phyloP scores from a whole-genome alignment of 2,888 invertebrate genomes.

The Drosophila multiciliata region DNA sequence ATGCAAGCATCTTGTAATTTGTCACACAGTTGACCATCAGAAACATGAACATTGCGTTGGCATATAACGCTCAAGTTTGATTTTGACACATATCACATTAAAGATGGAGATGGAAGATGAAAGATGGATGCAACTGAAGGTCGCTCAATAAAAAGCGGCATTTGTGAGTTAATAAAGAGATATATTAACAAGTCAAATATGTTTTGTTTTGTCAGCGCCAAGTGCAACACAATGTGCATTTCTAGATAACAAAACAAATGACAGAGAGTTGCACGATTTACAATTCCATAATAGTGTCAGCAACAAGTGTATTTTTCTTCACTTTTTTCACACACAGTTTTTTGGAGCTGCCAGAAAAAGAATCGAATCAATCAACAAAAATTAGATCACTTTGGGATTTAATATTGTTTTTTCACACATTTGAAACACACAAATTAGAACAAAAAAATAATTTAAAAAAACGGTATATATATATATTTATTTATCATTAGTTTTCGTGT shows the following conservation, averaged over 20 bases:
- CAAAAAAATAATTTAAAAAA: slow-evolving; percentile 13
- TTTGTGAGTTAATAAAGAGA: neutral
- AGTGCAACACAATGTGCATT: slow-evolving; percentile 11
- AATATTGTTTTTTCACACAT: slow-evolving; percentile 54
- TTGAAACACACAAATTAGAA: slow-evolving; percentile 34
- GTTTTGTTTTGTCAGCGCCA: slow-evolving; percentile 8
- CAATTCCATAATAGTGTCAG: neutral
- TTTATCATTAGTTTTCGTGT: slow-evolving; percentile 47
- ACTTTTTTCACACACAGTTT: neutral
- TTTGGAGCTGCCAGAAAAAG: slow-evolving; percentile 28
- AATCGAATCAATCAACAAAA: slow-evolving; percentile 54
- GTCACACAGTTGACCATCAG: slow-evolving; percentile 28
- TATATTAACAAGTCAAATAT: slow-evolving; percentile 22
- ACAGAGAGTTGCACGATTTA: neutral
- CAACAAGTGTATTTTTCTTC: neutral
- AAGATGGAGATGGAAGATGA: slow-evolving; percentile 1
- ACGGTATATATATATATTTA: neutral
- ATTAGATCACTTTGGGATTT: slow-evolving; percentile 36
- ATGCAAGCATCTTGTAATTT: slow-evolving; percentile 25
- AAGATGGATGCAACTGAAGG: slow-evolving; percentile 29
- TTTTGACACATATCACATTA: slow-evolving; percentile 12
- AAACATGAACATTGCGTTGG: slow-evolving; percentile 2
- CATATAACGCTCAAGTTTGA: slow-evolving; percentile 49
- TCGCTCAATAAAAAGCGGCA: slow-evolving; percentile 30
- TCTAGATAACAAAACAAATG: slow-evolving; percentile 17